A percentile compares a stretch with the other conserved stretches of the same genome.
phyloP scores from a whole-genome alignment of 2,113 vertebrate genomes.

The Canis aureus region DNA sequence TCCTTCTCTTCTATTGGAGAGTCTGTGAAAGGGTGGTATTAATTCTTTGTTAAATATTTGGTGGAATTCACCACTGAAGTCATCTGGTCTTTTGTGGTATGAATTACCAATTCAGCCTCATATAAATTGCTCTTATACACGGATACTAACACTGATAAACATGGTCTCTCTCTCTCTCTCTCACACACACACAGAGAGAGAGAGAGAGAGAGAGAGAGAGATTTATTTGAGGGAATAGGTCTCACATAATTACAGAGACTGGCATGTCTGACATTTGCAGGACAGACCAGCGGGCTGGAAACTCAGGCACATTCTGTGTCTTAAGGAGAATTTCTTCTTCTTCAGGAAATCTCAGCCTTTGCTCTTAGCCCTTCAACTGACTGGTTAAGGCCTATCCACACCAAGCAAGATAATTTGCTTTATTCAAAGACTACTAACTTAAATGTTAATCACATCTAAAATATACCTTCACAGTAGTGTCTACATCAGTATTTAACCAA shows the following conservation, averaged over 20 bases:
- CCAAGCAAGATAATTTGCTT: too few species aligned
- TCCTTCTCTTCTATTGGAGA: neutral
- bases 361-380: neutral
- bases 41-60: neutral
- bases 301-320: neutral
- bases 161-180: neutral
- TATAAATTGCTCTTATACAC: neutral
- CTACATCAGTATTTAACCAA: neutral
- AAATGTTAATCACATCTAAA: neutral
- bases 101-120: neutral
- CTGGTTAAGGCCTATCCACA: neutral
- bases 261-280: neutral
- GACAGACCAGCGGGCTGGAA: neutral
- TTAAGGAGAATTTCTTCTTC: neutral
- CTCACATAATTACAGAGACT: neutral
- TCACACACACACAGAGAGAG: too few species aligned
- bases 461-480: neutral
- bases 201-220: neutral
- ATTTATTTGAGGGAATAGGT: neutral
- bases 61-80: neutral
- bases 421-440: neutral
- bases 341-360: neutral
- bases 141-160: neutral
- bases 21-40: neutral
- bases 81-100: too few species aligned